A percentile compares a stretch with the other conserved stretches of the same genome.
Evolutionary conservation across 2,888 invertebrate genomes (phyloP).

Genomic region (Polyploca ridens): DNA sequence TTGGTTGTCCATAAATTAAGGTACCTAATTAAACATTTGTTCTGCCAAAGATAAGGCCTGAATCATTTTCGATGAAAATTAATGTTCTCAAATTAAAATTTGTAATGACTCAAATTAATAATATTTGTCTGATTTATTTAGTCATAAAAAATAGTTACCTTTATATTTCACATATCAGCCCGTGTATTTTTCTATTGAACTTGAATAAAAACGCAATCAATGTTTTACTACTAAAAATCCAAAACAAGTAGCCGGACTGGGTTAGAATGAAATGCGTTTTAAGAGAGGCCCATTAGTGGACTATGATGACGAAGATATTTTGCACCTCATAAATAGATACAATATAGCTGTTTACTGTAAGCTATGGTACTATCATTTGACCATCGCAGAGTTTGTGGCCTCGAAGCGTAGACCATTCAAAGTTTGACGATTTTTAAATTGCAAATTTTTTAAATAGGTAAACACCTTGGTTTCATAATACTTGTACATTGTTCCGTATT

Average conservation of each 20-base stretch:
- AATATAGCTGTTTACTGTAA: not conserved
- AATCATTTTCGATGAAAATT: not conserved
- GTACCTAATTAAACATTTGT: not conserved
- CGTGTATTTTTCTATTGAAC: no score
- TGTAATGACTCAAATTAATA: not conserved
- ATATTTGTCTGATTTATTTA: no score
- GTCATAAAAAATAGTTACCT: no score
- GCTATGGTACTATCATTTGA: not conserved
- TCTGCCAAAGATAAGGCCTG: no score
- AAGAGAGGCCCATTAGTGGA: no score
- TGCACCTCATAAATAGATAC: no score
- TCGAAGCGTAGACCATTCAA: constrained; percentile 6
- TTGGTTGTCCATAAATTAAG: not conserved
- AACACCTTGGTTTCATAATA: not conserved
- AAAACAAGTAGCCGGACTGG: no score
- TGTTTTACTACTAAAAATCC: no score
- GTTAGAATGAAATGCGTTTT: no score
- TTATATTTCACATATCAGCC: no score
- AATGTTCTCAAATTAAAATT: not conserved
- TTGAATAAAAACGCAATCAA: no score
- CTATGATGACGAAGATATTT: no score
- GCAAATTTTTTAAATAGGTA: not conserved
- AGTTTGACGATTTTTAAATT: constrained; percentile 12
- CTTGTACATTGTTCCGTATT: not conserved
- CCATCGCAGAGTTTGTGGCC: not conserved